phyloP scores from a whole-genome alignment of 1,140 invertebrate genomes.

The Tetramorium simillimum region DNA sequence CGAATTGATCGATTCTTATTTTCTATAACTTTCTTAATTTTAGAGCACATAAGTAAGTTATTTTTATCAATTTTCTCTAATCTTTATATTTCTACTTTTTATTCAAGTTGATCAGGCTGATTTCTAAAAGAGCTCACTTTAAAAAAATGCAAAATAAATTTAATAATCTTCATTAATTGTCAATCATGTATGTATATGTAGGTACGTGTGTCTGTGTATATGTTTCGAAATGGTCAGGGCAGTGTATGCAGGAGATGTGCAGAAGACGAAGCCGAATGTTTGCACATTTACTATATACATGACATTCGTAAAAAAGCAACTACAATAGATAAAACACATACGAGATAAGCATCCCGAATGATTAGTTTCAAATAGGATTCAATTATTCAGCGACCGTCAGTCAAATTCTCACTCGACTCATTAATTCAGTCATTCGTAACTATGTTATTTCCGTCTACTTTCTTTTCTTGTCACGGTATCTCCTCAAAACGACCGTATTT shows the following conservation, averaged over 20 bases:
- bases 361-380: conserved; percentile 22
- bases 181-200: too few species aligned
- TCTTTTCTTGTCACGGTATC: conserved; percentile 1
- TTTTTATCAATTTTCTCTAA: background rate
- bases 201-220: too few species aligned
- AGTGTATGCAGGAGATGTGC: background rate
- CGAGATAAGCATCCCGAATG: conserved; percentile 11
- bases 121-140: too few species aligned
- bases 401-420: conserved; percentile 12
- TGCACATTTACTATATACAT: background rate
- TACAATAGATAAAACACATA: background rate
- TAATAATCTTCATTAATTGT: background rate
- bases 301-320: background rate
- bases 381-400: background rate
- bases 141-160: background rate
- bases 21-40: background rate
- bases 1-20: background rate
- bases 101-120: background rate
- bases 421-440: conserved; percentile 27
- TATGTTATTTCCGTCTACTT: conserved; percentile 12
- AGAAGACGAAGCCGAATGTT: background rate
- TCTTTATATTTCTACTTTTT: background rate
- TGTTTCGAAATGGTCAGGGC: background rate
- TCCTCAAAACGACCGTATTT: background rate
- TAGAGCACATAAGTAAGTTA: background rate